phyloP scores from a whole-genome alignment of 1,140 invertebrate genomes.

The Triops cancriformis region DNA sequence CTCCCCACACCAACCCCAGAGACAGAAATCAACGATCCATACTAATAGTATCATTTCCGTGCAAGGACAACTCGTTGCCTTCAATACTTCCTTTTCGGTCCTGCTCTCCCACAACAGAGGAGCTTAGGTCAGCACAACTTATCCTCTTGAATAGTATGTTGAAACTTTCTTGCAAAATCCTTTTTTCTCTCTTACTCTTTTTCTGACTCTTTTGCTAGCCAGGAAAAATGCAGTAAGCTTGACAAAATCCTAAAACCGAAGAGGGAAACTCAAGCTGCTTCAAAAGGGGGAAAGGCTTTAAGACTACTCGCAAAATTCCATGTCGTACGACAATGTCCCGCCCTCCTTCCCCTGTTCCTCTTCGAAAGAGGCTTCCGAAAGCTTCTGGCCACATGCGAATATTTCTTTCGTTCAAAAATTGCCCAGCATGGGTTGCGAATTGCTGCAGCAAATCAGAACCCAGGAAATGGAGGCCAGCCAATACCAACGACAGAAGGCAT shows the following conservation, averaged over 20 bases:
- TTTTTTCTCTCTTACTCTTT: not conserved
- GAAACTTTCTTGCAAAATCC: not conserved
- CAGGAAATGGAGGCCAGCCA: not conserved
- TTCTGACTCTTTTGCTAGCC: no score
- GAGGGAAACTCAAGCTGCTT: no score
- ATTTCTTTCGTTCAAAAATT: not conserved
- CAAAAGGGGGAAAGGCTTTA: no score
- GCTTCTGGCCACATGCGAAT: not conserved
- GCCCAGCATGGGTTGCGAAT: not conserved
- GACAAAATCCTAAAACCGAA: no score
- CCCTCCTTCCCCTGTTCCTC: not conserved
- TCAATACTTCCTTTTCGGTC: not conserved
- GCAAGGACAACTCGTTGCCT: not conserved
- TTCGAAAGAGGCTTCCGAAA: not conserved
- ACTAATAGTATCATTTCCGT: constrained; percentile 11
- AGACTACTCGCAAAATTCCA: not conserved
- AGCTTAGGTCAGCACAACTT: not conserved
- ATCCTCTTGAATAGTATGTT: not conserved
- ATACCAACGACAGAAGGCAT: not conserved
- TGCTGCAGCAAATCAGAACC: not conserved
- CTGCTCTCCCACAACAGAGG: not conserved
- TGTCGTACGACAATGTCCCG: not conserved
- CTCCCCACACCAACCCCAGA: not conserved
- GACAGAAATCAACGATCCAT: constrained; percentile 13
- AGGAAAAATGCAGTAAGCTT: no score